These are phyloP conservation scores for Dinothrombium tinctorium DNA, from an alignment of 1,140 invertebrate genomes.

Conservation along the genomic window DNA sequence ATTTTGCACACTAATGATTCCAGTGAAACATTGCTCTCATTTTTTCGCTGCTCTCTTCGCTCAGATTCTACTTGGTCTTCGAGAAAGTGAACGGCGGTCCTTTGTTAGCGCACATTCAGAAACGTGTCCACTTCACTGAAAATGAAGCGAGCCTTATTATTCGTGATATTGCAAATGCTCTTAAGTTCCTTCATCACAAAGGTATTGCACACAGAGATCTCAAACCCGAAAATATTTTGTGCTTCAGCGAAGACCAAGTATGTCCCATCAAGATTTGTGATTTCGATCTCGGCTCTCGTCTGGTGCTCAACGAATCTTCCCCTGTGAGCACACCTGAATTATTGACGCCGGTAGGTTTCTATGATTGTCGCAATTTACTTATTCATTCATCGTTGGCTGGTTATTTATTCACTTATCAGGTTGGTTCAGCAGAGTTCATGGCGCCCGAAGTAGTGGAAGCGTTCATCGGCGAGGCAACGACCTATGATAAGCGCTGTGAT, in stretches of 20 bases:
- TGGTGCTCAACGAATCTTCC: slow-evolving; percentile 53
- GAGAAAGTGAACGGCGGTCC: slow-evolving; percentile 82
- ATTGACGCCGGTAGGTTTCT: slow-evolving; percentile 44
- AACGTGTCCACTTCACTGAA: slow-evolving; percentile 75
- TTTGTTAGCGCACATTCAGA: slow-evolving; percentile 68
- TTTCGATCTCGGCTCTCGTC: slow-evolving; percentile 86
- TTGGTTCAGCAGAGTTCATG: slow-evolving; percentile 96
- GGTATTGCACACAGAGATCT: slow-evolving; percentile 27
- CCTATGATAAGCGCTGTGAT: slow-evolving; percentile 92
- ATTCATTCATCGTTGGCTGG: neutral
- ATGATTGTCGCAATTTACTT: neutral
- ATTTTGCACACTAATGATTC: no score
- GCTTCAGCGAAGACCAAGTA: slow-evolving; percentile 56
- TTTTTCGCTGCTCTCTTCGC: slow-evolving; percentile 7
- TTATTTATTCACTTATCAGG: slow-evolving; percentile 27
- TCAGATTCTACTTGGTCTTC: slow-evolving; percentile 77
- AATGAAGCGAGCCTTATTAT: slow-evolving; percentile 79
- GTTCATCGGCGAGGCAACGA: slow-evolving; percentile 56
- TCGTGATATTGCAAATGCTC: slow-evolving; percentile 71
- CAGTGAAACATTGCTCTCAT: no score
- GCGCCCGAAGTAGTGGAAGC: slow-evolving; percentile 93
- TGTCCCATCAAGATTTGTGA: slow-evolving; percentile 93
- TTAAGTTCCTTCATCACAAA: slow-evolving; percentile 81
- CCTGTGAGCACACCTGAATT: slow-evolving; percentile 72
- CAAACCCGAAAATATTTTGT: slow-evolving; percentile 83